Base-by-base conservation (phyloP, 2,113 vertebrate genomes). In the Upupa epops region DNA sequence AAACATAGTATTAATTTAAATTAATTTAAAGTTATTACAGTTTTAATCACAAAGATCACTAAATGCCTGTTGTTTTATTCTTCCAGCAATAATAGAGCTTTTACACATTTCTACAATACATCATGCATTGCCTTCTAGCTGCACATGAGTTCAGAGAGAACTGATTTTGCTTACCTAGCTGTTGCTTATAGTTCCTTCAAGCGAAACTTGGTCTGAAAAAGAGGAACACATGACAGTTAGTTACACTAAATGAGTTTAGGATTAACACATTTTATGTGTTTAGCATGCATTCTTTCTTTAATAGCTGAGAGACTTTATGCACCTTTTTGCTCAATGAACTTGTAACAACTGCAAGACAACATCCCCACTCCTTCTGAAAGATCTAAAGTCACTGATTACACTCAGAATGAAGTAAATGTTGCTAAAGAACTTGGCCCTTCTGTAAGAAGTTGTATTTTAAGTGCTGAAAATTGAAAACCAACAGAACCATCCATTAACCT, bases 381-480 rank as follows among this genome's bases (percentile, higher is more conserved):
- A 82, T 15, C 9, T 6, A 9, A 49, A 31, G 37, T 34, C 25
- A 45, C 19, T n/a, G 56, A 70, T 46, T 11, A 37, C 0, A 0
- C 20, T 55, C 14, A 36, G 3, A 26, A 51, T 84, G 32, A 42
- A 51, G 29, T 2, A 72, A 64, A 72, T 13, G 11, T 29, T 61
- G 24, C 59, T 69, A 60, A 48, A 65, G 52, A 55, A 63, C 6
- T 17, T 51, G 32, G 34, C 14, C 17, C 19, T 65, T 63, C 37
- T 36, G 2, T 17, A n/a, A 15, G 12, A 28, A 70, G 8, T 24
- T 8, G 15, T 64, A 14, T 54, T 32, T 64, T 52, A 49, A 82
- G 60, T 28, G 22, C 46, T 14, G 7, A 71, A 71, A 78, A 52
- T 2, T 69, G 7, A 66, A 74, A 74, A 59, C 25, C 14, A 61